Evolutionary conservation across 1,140 invertebrate genomes (phyloP).

Genomic region (Trichonephila inaurata): DNA sequence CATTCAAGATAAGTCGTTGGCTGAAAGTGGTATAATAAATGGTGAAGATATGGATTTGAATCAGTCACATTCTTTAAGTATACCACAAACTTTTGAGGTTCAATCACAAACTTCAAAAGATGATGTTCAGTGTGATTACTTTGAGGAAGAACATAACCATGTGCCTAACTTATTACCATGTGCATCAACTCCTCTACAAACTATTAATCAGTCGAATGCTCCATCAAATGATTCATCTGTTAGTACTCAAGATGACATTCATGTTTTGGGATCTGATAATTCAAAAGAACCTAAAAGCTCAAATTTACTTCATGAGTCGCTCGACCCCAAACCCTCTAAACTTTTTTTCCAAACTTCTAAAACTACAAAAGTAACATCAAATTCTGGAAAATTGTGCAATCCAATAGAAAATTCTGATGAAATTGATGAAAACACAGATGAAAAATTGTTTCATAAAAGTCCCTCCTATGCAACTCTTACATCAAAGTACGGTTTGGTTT

Average conservation of each 20-base stretch:
- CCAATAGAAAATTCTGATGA: background rate
- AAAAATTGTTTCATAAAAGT: background rate
- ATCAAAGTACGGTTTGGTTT: background rate
- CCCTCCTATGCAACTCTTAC: background rate
- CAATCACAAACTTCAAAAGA: background rate
- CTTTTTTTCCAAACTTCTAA: background rate
- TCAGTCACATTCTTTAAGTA: background rate
- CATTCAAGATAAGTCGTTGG: background rate
- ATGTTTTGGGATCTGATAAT: background rate
- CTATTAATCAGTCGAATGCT: background rate
- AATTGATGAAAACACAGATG: background rate
- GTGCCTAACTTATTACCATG: background rate
- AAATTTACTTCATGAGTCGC: background rate
- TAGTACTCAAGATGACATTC: background rate
- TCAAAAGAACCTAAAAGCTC: background rate
- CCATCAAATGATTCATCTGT: background rate
- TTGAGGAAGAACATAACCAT: background rate
- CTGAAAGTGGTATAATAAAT: background rate
- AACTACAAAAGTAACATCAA: background rate
- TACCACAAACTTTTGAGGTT: background rate
- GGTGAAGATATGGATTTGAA: background rate
- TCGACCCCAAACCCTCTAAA: background rate
- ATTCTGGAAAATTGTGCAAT: background rate
- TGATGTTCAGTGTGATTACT: background rate
- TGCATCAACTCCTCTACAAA: background rate